Evolutionary conservation across 2,888 invertebrate genomes (phyloP).

Genomic region (Andrena camellia): DNA sequence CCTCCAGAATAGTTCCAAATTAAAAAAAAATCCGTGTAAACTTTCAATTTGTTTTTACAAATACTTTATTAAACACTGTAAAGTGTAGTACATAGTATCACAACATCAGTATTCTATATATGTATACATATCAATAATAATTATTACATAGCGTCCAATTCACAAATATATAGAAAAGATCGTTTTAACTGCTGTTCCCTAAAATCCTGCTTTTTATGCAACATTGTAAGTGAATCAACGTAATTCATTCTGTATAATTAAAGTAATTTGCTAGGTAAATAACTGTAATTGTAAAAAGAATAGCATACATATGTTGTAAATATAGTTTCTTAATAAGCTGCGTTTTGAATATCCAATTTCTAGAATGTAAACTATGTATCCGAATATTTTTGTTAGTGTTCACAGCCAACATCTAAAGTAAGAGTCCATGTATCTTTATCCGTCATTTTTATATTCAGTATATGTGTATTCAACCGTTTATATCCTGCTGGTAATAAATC

Average conservation of each 20-base stretch:
- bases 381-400: slow-evolving; percentile 59
- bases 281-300: slow-evolving; percentile 45
- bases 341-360: slow-evolving; percentile 34
- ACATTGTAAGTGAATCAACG: slow-evolving; percentile 37
- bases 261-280: slow-evolving; percentile 53
- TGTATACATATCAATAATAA: slow-evolving; percentile 61
- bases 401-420: slow-evolving; percentile 75
- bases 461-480: slow-evolving; percentile 20
- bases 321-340: slow-evolving; percentile 54
- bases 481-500: slow-evolving; percentile 35
- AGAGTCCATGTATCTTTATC: slow-evolving; percentile 50
- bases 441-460: slow-evolving; percentile 27
- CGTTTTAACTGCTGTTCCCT: slow-evolving; percentile 46
- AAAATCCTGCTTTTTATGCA: slow-evolving; percentile 41
- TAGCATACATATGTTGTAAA: slow-evolving; percentile 32
- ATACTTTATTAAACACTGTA: slow-evolving; percentile 81
- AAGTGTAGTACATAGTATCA: slow-evolving; percentile 82
- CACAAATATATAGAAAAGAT: slow-evolving; percentile 68
- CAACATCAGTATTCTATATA: slow-evolving; percentile 76
- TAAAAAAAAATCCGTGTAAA: no score
- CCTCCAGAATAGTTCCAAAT: no score
- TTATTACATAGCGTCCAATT: slow-evolving; percentile 62
- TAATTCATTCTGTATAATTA: slow-evolving; percentile 42
- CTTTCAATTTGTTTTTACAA: slow-evolving; percentile 75
- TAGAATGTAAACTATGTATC: slow-evolving; percentile 59